A percentile compares a stretch with the other conserved stretches of the same genome.
Evolutionary conservation across 2,797 vertebrate genomes (phyloP).

Genomic region (Australoheros facetus): DNA sequence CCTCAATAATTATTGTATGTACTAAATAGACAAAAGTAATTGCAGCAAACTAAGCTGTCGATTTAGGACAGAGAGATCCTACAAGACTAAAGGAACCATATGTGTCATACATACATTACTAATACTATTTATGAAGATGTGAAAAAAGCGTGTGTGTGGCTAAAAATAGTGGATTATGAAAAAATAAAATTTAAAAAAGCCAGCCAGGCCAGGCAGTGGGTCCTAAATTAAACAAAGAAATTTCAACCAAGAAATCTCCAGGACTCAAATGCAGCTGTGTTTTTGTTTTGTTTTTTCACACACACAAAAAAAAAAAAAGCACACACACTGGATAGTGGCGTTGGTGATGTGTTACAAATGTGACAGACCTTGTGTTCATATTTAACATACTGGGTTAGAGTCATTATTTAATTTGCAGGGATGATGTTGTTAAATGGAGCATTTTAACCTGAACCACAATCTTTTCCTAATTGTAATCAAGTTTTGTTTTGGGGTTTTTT

Average conservation of each 20-base stretch:
- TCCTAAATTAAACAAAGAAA: background rate
- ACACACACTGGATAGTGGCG: background rate
- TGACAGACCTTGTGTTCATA: background rate
- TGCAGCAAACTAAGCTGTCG: constrained; percentile 1
- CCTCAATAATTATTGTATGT: background rate
- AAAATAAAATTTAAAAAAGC: background rate
- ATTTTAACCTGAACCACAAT: background rate
- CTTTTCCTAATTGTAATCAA: background rate
- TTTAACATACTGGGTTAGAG: too few species aligned
- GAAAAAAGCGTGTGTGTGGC: background rate
- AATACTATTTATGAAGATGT: background rate
- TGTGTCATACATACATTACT: background rate
- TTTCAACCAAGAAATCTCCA: background rate
- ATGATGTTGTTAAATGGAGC: background rate
- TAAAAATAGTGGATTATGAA: background rate
- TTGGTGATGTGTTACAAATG: background rate
- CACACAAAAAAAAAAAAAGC: too few species aligned
- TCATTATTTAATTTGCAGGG: background rate
- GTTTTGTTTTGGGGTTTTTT: too few species aligned
- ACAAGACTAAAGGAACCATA: background rate
- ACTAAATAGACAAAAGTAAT: background rate
- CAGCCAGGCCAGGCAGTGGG: background rate
- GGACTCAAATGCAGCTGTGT: background rate
- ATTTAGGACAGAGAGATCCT: background rate
- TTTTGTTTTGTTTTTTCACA: too few species aligned